Conservation (phyloP, 2,797 vertebrate genomes). For the Ptychadena robeensis region DNA sequence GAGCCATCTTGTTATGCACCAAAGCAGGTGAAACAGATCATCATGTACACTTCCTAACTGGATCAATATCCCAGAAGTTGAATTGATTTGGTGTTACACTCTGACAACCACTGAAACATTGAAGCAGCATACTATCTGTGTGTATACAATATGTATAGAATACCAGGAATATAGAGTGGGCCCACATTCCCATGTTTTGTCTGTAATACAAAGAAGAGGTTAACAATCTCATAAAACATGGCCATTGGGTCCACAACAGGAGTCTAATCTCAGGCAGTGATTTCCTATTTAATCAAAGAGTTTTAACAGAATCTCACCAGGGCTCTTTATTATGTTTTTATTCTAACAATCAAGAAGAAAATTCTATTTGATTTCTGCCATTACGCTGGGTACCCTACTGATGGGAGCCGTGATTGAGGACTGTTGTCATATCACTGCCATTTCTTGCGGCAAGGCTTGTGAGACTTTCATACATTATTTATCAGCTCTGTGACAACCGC, state of each 20-base stretch:
- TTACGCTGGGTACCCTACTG: conserved; percentile 33
- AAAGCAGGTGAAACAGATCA: too few relatives aligned
- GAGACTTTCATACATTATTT: conserved; percentile 49
- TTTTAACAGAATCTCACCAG: conserved; percentile 33
- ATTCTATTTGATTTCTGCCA: conserved; percentile 51
- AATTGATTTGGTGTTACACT: too few relatives aligned
- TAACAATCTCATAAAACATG: neutral
- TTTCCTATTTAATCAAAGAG: conserved; percentile 41
- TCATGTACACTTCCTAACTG: too few relatives aligned
- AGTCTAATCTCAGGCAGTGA: conserved; percentile 11
- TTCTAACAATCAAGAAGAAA: conserved; percentile 22
- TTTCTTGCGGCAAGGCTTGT: conserved; percentile 16
- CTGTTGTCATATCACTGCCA: conserved; percentile 39
- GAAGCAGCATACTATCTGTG: too few relatives aligned
- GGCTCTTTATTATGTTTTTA: conserved; percentile 35
- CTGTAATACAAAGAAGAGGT: neutral
- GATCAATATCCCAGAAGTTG: too few relatives aligned
- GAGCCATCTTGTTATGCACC: too few relatives aligned
- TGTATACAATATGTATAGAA: too few relatives aligned
- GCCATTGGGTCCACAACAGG: conserved; percentile 1
- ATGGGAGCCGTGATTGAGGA: conserved; percentile 43
- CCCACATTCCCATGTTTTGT: too few relatives aligned
- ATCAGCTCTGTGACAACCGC: conserved; percentile 35
- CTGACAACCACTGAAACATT: too few relatives aligned
- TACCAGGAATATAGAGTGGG: too few relatives aligned